Conservation (phyloP, 2,113 vertebrate species). For the Pelecanus crispus region DNA sequence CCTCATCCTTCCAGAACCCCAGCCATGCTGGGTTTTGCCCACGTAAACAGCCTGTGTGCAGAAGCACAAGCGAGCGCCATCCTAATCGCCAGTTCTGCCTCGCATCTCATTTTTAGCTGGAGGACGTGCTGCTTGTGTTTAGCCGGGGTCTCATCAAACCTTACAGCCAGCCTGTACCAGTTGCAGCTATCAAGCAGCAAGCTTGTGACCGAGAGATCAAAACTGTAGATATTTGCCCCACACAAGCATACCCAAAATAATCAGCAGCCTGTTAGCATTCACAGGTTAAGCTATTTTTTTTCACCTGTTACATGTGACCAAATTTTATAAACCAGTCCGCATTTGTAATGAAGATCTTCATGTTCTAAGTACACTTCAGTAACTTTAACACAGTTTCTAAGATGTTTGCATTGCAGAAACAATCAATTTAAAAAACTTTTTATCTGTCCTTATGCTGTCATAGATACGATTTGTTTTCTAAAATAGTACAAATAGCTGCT, state of each 20-base stretch:
- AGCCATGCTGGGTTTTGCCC: neutral
- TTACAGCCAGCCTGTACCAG: neutral
- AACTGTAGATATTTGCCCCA: neutral
- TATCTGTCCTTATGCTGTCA: neutral
- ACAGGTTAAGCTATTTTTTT: neutral
- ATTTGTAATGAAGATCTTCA: neutral
- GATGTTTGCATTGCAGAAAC: neutral
- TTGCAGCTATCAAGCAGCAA: neutral
- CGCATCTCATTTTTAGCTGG: rapidly evolving
- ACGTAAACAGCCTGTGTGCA: neutral
- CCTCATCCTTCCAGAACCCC: neutral
- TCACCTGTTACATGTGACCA: rapidly evolving
- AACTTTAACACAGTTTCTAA: neutral
- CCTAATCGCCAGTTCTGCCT: neutral
- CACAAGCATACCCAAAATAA: neutral
- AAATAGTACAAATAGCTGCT: neutral
- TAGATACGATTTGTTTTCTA: neutral
- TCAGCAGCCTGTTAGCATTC: neutral
- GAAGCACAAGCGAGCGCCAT: neutral
- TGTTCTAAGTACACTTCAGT: neutral
- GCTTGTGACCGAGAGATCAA: neutral
- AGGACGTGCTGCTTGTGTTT: neutral
- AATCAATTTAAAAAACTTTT: neutral
- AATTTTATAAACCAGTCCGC: neutral
- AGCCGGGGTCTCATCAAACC: neutral